Evolutionary conservation across 2,797 vertebrate genomes (phyloP).

Genomic region (Cossypha caffra): DNA sequence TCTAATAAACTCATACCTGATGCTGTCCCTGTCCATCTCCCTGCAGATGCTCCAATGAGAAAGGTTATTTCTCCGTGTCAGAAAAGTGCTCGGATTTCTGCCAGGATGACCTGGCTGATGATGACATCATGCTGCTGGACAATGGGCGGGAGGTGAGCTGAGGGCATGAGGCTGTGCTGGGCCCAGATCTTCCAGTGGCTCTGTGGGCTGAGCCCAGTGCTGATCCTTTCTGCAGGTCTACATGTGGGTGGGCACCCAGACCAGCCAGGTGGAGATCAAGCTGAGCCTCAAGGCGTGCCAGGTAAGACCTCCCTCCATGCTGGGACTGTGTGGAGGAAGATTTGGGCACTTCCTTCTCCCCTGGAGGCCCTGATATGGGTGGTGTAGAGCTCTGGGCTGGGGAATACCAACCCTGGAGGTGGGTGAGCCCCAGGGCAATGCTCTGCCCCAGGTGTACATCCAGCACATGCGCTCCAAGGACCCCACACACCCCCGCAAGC

Average conservation of each 20-base stretch:
- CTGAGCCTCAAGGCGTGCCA: constrained; percentile 97
- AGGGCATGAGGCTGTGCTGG: neutral
- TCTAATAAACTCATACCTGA: neutral
- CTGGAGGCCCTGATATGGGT: rapidly evolving
- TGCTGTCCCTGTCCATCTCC: neutral
- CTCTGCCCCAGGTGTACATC: constrained; percentile 91
- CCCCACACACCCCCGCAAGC: constrained; percentile 82
- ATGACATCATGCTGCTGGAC: constrained; percentile 98
- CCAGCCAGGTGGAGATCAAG: constrained; percentile 98
- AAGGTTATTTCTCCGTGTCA: constrained; percentile 95
- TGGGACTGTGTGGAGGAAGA: rapidly evolving
- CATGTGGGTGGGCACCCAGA: constrained; percentile 99
- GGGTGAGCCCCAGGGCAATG: rapidly evolving
- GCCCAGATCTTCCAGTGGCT: neutral
- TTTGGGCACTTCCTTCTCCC: neutral
- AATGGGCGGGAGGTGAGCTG: constrained; percentile 89
- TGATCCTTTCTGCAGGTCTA: constrained; percentile 84
- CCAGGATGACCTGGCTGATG: constrained; percentile 95
- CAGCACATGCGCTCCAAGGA: constrained; percentile 97
- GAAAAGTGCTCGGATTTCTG: constrained; percentile 99
- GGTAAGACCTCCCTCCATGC: constrained; percentile 73
- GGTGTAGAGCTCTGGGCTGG: neutral
- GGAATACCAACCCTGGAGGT: rapidly evolving
- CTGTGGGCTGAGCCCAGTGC: neutral
- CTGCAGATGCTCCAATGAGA: constrained; percentile 94